These are phyloP conservation scores for Esox niger DNA, from an alignment of 2,113 vertebrate species.

Conservation along the genomic window DNA sequence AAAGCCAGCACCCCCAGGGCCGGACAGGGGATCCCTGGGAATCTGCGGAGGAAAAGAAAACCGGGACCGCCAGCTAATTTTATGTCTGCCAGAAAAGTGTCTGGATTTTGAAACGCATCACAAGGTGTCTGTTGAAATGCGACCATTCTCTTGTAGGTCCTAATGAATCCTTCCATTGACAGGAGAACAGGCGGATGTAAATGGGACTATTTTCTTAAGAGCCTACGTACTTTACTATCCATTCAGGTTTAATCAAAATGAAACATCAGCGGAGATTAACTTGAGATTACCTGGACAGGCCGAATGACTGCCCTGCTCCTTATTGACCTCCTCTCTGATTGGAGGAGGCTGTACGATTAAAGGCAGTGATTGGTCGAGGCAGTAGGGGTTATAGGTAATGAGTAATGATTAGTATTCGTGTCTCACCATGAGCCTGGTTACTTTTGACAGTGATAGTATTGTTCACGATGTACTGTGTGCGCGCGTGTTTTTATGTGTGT, in stretches of 20 bases:
- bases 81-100: no score
- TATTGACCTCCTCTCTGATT: conserved; percentile 62
- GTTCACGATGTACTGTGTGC: not conserved
- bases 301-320: conserved; percentile 44
- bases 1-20: conserved; percentile 25
- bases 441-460: conserved; percentile 17
- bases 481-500: not conserved
- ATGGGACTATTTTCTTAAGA: no score
- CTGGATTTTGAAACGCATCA: no score
- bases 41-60: conserved; percentile 48
- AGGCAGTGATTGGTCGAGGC: conserved; percentile 47
- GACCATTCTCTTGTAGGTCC: no score
- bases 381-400: conserved; percentile 54
- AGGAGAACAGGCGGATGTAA: no score
- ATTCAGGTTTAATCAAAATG: no score
- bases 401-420: conserved; percentile 62
- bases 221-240: no score
- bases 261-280: no score
- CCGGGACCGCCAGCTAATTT: not conserved
- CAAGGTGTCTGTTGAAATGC: no score
- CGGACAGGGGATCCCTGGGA: conserved; percentile 39
- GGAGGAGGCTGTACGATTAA: conserved; percentile 42
- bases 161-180: no score
- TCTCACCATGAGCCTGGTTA: conserved; percentile 24
- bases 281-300: no score